Evolutionary conservation across 2,113 vertebrate species (phyloP).

Genomic region (Apteryx owenii): DNA sequence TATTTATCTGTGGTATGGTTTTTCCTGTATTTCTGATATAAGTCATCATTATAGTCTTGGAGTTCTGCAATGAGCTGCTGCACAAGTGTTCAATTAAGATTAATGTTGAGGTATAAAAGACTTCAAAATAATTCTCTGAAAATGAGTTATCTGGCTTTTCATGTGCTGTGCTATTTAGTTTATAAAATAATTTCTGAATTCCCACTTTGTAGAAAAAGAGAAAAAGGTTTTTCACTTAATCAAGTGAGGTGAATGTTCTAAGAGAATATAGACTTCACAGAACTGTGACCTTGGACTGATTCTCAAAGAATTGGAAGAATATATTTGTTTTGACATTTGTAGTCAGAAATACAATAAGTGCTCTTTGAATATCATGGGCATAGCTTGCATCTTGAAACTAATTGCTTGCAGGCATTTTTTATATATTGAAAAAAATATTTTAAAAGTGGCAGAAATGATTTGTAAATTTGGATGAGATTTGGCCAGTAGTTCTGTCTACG

Average conservation of each 20-base stretch:
- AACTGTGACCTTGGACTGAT: background rate
- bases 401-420: background rate
- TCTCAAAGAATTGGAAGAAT: background rate
- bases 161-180: background rate
- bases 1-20: background rate
- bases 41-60: background rate
- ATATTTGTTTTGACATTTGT: background rate
- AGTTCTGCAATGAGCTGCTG: background rate
- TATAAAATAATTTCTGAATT: constrained; percentile 30
- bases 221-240: background rate
- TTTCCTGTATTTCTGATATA: background rate
- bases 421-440: background rate
- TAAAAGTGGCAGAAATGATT: background rate
- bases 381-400: background rate
- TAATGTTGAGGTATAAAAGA: background rate
- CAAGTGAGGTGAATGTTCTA: background rate
- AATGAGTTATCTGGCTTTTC: background rate
- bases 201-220: background rate
- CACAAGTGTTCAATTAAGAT: background rate
- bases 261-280: background rate
- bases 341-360: background rate
- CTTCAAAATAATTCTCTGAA: constrained; percentile 34
- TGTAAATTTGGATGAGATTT: background rate
- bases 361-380: background rate
- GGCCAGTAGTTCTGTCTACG: background rate